These are phyloP conservation scores for Felis chaus DNA, from an alignment of 2,113 vertebrate species.

Conservation along the genomic window DNA sequence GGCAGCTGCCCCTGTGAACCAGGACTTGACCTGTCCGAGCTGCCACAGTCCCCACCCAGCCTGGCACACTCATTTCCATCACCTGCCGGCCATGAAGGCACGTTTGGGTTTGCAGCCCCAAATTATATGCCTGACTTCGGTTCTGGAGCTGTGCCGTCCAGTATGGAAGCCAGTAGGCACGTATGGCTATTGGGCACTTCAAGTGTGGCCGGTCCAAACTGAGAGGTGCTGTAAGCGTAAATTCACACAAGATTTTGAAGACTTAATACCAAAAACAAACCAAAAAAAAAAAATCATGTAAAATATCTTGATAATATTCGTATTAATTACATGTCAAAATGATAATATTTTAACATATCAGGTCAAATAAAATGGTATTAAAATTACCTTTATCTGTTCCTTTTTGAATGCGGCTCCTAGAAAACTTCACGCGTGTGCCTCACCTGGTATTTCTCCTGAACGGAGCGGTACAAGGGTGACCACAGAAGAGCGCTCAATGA, in stretches of 20 bases:
- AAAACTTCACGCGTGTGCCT: neutral
- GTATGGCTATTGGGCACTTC: accelerated
- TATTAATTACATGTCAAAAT: neutral
- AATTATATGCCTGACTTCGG: accelerated
- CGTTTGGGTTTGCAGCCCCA: neutral
- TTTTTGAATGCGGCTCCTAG: neutral
- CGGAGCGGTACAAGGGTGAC: accelerated
- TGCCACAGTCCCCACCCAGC: accelerated
- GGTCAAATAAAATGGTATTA: neutral
- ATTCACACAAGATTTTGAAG: neutral
- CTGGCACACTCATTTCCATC: neutral
- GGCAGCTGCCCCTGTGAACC: neutral
- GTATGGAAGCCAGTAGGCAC: accelerated
- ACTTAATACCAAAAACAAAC: neutral
- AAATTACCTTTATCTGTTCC: neutral
- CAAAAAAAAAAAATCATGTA: no score
- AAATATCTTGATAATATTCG: neutral
- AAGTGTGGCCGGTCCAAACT: neutral
- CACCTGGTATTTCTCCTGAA: accelerated
- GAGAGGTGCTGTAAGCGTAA: neutral
- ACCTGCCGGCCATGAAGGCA: accelerated
- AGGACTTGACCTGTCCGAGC: accelerated
- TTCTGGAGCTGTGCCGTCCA: accelerated
- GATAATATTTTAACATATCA: neutral
- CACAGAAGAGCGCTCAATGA: accelerated